These are phyloP conservation scores for Nannospalax galili DNA, from an alignment of 2,113 vertebrate genomes.

Conservation along the genomic window DNA sequence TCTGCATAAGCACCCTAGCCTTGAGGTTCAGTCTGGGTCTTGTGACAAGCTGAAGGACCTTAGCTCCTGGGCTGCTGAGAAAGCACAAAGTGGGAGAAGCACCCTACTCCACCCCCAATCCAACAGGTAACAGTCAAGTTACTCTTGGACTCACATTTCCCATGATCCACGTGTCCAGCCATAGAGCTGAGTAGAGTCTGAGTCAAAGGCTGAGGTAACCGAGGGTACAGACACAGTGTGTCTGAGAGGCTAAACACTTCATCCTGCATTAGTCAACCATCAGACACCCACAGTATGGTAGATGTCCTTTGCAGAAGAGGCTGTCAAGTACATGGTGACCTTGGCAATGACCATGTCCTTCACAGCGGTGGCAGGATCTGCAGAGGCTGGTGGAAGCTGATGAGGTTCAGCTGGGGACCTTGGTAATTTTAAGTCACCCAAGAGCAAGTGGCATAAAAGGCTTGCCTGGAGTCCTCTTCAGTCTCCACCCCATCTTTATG, in stretches of 20 bases:
- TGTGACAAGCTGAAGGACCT: not conserved
- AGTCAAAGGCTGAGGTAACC: not conserved
- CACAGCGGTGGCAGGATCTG: not conserved
- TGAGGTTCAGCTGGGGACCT: no score
- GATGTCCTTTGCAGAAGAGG: not conserved
- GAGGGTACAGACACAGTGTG: not conserved
- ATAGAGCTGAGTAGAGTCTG: no score
- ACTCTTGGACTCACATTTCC: not conserved
- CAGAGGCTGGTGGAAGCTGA: not conserved
- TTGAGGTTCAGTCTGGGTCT: not conserved
- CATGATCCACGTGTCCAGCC: not conserved
- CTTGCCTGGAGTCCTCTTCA: not conserved
- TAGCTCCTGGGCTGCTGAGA: not conserved
- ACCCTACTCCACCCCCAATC: not conserved
- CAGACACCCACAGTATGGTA: not conserved
- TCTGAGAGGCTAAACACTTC: not conserved
- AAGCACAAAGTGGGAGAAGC: not conserved
- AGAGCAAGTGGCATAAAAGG: not conserved
- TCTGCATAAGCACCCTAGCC: not conserved
- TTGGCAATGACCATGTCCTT: not conserved
- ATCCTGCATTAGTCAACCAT: not conserved
- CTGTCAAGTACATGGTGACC: not conserved
- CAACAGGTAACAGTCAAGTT: not conserved
- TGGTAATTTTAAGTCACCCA: not conserved
- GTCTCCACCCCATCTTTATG: not conserved